Conservation (phyloP, 2,113 vertebrate species). For the Scolopax mira region DNA sequence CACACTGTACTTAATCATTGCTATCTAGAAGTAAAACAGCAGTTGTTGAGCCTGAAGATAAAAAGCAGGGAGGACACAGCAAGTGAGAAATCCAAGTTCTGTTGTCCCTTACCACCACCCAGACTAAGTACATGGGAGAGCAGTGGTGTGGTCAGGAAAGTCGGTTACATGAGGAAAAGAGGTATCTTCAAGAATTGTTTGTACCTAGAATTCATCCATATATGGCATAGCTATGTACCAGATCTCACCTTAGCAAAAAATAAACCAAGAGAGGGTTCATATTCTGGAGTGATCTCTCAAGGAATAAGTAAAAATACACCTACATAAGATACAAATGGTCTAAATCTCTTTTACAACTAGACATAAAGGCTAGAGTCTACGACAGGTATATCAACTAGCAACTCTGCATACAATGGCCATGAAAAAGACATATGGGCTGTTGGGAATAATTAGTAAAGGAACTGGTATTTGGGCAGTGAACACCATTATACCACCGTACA, state of each 20-base stretch:
- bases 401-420: not conserved
- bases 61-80: fast-evolving
- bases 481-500: not conserved
- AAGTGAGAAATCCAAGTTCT: not conserved
- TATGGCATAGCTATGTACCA: not conserved
- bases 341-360: not conserved
- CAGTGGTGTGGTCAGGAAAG: not conserved
- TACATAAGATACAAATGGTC: not conserved
- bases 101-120: not conserved
- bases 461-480: not conserved
- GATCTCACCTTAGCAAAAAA: not conserved
- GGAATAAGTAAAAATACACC: not conserved
- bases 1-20: not conserved
- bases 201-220: not conserved
- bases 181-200: not conserved
- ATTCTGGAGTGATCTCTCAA: not conserved
- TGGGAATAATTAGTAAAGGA: not conserved
- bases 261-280: not conserved
- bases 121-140: not conserved
- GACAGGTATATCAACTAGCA: not conserved
- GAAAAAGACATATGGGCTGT: not conserved
- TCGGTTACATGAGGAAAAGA: not conserved
- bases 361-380: not conserved
- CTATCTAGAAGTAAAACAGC: not conserved
- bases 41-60: not conserved